These are phyloP conservation scores for Drosophila mayaguana DNA, from an alignment of 2,888 invertebrate species.

Conservation along the genomic window DNA sequence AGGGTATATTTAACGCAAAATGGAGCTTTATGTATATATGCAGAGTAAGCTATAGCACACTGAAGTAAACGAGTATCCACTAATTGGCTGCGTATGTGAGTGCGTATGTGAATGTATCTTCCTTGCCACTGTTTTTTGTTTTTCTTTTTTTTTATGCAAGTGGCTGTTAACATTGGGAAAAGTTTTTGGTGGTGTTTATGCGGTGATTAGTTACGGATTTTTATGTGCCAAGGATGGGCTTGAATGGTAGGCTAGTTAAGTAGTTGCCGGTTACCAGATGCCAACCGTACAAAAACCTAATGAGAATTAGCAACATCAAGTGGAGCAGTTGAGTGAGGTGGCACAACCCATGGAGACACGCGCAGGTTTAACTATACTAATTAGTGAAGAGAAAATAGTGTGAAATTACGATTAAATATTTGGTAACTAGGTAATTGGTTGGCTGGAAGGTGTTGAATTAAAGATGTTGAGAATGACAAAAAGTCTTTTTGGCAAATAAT, in stretches of 20 bases:
- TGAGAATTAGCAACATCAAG: conserved; percentile 52
- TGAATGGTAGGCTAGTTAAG: conserved; percentile 46
- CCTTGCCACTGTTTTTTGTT: not conserved
- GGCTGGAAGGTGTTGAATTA: not conserved
- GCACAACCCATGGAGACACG: not conserved
- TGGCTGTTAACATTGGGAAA: conserved; percentile 52
- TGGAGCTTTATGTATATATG: conserved; percentile 23
- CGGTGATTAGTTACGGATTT: conserved; percentile 66
- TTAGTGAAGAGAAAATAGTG: conserved; percentile 44
- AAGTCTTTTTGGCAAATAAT: too few species aligned
- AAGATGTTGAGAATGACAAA: not conserved
- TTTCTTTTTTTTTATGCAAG: conserved; percentile 28
- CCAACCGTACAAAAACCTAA: conserved; percentile 22
- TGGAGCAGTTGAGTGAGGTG: conserved; percentile 24
- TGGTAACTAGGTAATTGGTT: conserved; percentile 15
- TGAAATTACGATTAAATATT: conserved; percentile 40
- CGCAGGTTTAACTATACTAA: conserved; percentile 39
- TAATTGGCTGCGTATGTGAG: conserved; percentile 55
- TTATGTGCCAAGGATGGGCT: conserved; percentile 51
- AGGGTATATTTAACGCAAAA: conserved; percentile 29
- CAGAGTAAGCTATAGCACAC: conserved; percentile 16
- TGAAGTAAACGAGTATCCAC: conserved; percentile 32
- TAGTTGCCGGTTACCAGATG: conserved; percentile 24
- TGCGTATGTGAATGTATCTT: conserved; percentile 41
- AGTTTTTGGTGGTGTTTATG: conserved; percentile 63